Percentiles rank a stretch among this genome's conserved stretches.
These are phyloP conservation scores for Bombylius major DNA, from an alignment of 2,888 invertebrate genomes.

Conservation along the genomic window DNA sequence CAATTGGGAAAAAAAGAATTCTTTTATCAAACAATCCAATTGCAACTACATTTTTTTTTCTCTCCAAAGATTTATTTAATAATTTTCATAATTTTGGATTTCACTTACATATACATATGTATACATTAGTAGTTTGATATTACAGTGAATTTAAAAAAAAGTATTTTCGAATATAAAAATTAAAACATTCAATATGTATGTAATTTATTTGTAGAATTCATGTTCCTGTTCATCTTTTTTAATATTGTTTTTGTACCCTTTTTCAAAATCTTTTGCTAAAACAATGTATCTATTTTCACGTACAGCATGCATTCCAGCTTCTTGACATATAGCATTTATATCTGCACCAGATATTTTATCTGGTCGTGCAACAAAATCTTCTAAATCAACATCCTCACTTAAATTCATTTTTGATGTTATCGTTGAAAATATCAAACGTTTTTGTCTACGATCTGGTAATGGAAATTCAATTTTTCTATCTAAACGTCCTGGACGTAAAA, in stretches of 20 bases:
- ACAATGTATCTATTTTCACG: conserved; percentile 97
- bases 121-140: no score
- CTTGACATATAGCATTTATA: conserved; percentile 99
- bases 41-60: no score
- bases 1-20: no score
- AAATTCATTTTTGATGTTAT: conserved; percentile 96
- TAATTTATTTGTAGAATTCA: conserved; percentile 92
- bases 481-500: conserved; percentile 59
- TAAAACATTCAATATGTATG: no score
- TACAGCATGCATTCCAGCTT: conserved; percentile 99
- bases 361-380: conserved; percentile 96
- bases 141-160: no score
- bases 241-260: conserved; percentile 98
- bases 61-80: no score
- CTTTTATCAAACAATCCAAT: no score
- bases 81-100: no score
- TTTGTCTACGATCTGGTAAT: conserved; percentile 74
- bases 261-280: conserved; percentile 97
- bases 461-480: conserved; percentile 99
- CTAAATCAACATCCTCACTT: conserved; percentile 96
- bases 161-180: no score
- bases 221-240: conserved; percentile 99
- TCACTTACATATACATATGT: no score
- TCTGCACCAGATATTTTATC: conserved; percentile 99
- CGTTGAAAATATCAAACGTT: conserved; percentile 94